phyloP scores from a whole-genome alignment of 2,888 invertebrate genomes.

The Euspilapteryx auroguttella region DNA sequence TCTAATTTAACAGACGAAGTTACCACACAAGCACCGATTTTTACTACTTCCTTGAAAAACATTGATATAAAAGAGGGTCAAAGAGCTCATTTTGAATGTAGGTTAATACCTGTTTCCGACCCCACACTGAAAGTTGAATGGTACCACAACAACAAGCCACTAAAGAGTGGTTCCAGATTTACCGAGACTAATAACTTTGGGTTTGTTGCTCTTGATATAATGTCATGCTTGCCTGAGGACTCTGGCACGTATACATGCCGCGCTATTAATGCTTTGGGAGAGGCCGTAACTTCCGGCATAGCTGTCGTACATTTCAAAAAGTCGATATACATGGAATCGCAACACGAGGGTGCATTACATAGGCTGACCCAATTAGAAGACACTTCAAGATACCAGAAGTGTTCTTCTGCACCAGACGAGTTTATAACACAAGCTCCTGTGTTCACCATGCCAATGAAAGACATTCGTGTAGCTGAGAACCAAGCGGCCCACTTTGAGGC shows the following conservation, averaged over 20 bases:
- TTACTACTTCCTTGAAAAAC: constrained; percentile 90
- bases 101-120: constrained; percentile 92
- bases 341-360: constrained; percentile 83
- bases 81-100: constrained; percentile 91
- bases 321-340: constrained; percentile 84
- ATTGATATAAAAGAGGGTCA: constrained; percentile 93
- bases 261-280: constrained; percentile 88
- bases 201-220: constrained; percentile 94
- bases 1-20: constrained; percentile 77
- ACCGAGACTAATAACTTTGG: constrained; percentile 97
- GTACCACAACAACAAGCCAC: constrained; percentile 89
- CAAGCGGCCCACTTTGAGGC: constrained; percentile 94
- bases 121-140: constrained; percentile 92
- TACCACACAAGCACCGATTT: constrained; percentile 89
- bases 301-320: constrained; percentile 82
- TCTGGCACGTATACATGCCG: constrained; percentile 94
- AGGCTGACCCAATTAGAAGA: constrained; percentile 84
- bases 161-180: constrained; percentile 93
- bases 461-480: constrained; percentile 84
- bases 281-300: constrained; percentile 89
- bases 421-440: constrained; percentile 84
- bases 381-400: constrained; percentile 71
- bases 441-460: constrained; percentile 89
- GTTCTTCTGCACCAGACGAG: constrained; percentile 77
- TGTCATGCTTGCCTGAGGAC: constrained; percentile 95